Percentiles rank a stretch among this genome's conserved stretches.
phyloP scores from a whole-genome alignment of 2,797 vertebrate genomes.

The Sarcoramphus papa region DNA sequence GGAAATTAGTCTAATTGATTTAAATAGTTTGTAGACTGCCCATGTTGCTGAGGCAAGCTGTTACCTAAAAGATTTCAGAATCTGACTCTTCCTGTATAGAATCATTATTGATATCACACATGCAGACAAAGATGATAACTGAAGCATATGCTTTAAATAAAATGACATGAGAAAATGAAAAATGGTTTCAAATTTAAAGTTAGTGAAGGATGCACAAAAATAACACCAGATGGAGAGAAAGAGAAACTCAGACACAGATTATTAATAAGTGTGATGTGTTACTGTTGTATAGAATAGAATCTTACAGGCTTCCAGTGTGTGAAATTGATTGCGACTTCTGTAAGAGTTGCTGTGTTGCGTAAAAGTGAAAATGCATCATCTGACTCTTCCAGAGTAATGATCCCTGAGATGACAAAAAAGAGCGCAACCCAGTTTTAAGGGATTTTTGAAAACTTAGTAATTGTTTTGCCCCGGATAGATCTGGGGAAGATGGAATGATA shows the following conservation, averaged over 20 bases:
- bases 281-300: neutral
- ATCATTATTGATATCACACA: conserved; percentile 43
- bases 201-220: neutral
- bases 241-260: conserved; percentile 3
- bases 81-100: conserved; percentile 33
- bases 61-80: conserved; percentile 31
- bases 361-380: neutral
- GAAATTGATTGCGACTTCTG: neutral
- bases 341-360: neutral
- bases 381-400: neutral
- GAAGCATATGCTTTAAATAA: conserved; percentile 51
- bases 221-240: conserved; percentile 49
- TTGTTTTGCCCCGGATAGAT: neutral
- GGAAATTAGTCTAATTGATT: conserved; percentile 43
- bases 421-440: neutral
- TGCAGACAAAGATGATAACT: conserved; percentile 46
- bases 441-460: neutral
- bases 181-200: conserved; percentile 31
- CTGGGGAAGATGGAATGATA: neutral
- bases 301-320: neutral
- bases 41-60: conserved; percentile 28
- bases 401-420: neutral
- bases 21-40: conserved; percentile 53
- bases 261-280: neutral
- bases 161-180: conserved; percentile 34